phyloP scores from a whole-genome alignment of 2,113 vertebrate genomes.

The Psammodynastes pulverulentus region DNA sequence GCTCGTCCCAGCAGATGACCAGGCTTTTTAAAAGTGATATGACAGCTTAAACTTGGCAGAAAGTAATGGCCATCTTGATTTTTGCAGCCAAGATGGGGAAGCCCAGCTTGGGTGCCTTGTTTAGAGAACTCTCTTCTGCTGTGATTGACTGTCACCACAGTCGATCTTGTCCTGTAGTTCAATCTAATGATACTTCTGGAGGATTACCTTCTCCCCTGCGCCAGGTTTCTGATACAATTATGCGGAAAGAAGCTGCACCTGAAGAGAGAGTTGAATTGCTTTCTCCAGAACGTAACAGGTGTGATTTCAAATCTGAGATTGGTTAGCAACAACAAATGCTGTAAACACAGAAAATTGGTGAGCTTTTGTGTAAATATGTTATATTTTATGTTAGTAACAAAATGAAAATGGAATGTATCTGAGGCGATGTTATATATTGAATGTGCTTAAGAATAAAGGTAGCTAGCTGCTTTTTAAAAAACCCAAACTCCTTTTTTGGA shows the following conservation, averaged over 20 bases:
- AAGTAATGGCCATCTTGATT: background rate
- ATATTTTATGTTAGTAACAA: background rate
- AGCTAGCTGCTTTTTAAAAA: background rate
- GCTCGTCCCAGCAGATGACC: background rate
- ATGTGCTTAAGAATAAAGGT: constrained; percentile 10
- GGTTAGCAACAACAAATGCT: background rate
- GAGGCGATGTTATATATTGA: background rate
- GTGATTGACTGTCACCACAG: background rate
- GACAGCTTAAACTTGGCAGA: background rate
- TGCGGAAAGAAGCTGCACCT: background rate
- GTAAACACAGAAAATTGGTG: background rate
- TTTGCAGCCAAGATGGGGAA: background rate
- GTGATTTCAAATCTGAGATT: background rate
- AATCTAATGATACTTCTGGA: background rate
- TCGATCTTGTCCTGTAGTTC: background rate
- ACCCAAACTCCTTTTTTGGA: background rate
- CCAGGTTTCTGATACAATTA: background rate
- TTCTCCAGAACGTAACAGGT: background rate
- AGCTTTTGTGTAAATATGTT: background rate
- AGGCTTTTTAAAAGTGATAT: background rate
- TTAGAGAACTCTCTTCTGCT: background rate
- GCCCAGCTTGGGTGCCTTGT: background rate
- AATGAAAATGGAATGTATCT: background rate
- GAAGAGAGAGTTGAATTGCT: background rate
- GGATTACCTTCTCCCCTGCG: background rate